A percentile compares a stretch with the other conserved stretches of the same genome.
These are phyloP conservation scores for Lepus townsendii DNA, from an alignment of 2,797 vertebrate genomes.

Conservation along the genomic window DNA sequence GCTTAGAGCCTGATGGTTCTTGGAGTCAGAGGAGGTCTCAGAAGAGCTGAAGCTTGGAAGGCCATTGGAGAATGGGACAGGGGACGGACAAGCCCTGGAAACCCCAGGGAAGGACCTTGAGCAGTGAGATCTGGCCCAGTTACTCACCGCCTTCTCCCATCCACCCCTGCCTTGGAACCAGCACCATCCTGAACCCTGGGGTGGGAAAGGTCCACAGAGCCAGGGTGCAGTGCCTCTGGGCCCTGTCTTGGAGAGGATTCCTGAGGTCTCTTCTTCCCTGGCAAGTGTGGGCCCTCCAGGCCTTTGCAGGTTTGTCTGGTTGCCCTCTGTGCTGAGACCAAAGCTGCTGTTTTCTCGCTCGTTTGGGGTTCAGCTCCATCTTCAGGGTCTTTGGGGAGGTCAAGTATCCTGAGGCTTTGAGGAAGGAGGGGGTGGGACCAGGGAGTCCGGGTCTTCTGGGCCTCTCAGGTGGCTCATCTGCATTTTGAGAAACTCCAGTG, in stretches of 20 bases:
- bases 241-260: neutral
- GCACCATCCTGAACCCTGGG: neutral
- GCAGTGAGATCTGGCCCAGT: neutral
- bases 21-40: neutral
- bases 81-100: neutral
- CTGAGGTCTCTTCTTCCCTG: neutral
- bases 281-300: neutral
- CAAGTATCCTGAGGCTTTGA: neutral
- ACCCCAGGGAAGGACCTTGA: neutral
- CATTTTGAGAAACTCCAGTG: neutral
- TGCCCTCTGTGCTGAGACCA: neutral
- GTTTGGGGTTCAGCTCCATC: neutral
- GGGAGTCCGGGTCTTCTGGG: neutral
- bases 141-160: fast-evolving
- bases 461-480: neutral
- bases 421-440: neutral
- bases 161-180: neutral
- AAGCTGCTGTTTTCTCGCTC: neutral
- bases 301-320: neutral
- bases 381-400: neutral
- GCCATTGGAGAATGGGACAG: neutral
- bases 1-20: neutral
- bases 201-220: neutral
- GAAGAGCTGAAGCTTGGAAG: neutral
- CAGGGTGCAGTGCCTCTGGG: neutral